phyloP scores from a whole-genome alignment of 2,797 vertebrate species.

The Microcaecilia unicolor region DNA sequence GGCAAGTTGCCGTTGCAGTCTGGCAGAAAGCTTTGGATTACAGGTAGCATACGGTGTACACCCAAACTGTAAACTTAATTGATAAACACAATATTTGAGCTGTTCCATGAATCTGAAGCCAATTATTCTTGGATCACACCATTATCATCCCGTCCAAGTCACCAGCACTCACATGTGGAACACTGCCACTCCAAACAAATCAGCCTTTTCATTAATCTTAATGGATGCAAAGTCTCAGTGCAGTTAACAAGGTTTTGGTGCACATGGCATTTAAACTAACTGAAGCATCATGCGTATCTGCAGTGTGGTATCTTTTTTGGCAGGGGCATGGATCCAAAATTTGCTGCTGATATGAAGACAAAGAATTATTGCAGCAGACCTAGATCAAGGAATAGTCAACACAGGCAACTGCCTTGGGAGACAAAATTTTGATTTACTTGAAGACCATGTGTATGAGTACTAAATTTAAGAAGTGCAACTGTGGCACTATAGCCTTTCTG shows the following conservation, averaged over 20 bases:
- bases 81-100: conserved; percentile 37
- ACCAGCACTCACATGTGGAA: conserved; percentile 36
- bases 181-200: conserved; percentile 37
- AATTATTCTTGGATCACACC: conserved; percentile 44
- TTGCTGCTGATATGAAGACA: neutral
- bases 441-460: too few relatives aligned
- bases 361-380: too few relatives aligned
- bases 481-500: too few relatives aligned
- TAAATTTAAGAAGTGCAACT: too few relatives aligned
- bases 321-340: too few relatives aligned
- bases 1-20: conserved; percentile 25
- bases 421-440: too few relatives aligned
- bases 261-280: conserved; percentile 8
- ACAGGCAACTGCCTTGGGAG: too few relatives aligned
- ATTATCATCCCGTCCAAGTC: conserved; percentile 25
- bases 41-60: conserved; percentile 28
- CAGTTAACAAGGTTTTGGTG: conserved; percentile 18
- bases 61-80: conserved; percentile 40
- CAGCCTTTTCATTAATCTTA: conserved; percentile 37
- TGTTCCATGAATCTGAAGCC: conserved; percentile 40
- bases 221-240: conserved; percentile 28
- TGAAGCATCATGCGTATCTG: neutral
- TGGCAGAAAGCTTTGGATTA: conserved; percentile 45
- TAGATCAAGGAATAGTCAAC: too few relatives aligned
- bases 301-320: neutral